Evolutionary conservation across 2,113 vertebrate species (phyloP).

Genomic region (Ondatra zibethicus): DNA sequence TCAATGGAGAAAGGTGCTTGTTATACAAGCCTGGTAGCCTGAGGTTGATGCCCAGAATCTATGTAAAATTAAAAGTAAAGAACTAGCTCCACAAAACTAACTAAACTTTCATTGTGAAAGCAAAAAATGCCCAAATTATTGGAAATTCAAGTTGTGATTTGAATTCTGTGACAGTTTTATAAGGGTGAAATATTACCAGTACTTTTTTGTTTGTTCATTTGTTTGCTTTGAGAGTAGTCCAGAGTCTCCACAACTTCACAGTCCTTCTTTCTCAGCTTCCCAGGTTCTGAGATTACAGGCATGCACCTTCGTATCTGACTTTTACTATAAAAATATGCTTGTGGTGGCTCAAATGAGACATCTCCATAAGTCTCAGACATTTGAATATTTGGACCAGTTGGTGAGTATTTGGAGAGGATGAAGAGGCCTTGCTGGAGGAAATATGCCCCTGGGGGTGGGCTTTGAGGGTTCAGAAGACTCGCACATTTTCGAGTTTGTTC

Average conservation of each 20-base stretch:
- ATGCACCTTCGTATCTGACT: neutral
- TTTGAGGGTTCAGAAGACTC: neutral
- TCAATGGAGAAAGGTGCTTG: neutral
- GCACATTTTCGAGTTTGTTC: neutral
- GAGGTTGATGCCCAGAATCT: neutral
- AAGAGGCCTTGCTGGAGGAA: neutral
- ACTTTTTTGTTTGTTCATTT: neutral
- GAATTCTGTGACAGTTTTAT: neutral
- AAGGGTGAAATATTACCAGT: neutral
- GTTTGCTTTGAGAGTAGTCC: neutral
- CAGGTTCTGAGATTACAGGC: neutral
- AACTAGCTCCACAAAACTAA: neutral
- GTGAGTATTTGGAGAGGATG: neutral
- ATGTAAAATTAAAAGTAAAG: neutral
- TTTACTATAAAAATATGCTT: neutral
- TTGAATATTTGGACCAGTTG: neutral
- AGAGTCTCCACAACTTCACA: neutral
- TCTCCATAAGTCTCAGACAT: neutral
- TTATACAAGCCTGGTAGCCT: neutral
- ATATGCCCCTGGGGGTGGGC: neutral
- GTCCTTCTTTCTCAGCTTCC: neutral
- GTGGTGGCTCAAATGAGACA: neutral
- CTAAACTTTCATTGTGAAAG: neutral
- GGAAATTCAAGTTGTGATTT: neutral
- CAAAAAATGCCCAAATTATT: neutral